phyloP scores from a whole-genome alignment of 2,113 vertebrate species.

The Cyphomyrus discorhynchus region DNA sequence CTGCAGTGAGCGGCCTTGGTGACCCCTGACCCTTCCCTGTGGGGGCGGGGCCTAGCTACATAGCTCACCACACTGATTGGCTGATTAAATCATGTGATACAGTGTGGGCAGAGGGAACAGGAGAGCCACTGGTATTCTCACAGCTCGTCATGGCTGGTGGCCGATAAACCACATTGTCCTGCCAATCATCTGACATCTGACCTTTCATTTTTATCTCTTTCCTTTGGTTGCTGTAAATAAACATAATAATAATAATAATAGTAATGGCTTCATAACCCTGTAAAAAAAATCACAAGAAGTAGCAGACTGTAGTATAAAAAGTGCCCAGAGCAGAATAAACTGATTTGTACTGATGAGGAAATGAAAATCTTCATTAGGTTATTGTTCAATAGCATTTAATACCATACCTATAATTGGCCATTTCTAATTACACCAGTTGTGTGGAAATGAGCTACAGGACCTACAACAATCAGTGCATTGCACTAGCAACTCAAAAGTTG shows the following conservation, averaged over 20 bases:
- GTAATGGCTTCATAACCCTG: neutral
- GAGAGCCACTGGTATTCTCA: neutral
- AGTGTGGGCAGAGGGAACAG: neutral
- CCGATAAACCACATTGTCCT: neutral
- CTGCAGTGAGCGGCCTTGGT: constrained; percentile 31
- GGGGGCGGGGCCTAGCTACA: neutral
- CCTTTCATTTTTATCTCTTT: neutral
- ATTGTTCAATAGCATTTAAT: neutral
- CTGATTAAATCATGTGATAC: neutral
- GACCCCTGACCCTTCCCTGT: neutral
- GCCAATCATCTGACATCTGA: neutral
- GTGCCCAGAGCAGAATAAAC: neutral
- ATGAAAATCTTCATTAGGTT: neutral
- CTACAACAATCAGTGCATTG: no score
- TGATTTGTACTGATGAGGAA: neutral
- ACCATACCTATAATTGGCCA: neutral
- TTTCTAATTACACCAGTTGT: neutral
- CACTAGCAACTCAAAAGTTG: no score
- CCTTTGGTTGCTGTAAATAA: neutral
- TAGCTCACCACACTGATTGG: neutral
- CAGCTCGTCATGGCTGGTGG: neutral
- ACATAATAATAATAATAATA: neutral
- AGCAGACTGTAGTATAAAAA: neutral
- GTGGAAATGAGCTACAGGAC: neutral
- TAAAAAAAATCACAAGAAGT: neutral